A percentile compares a stretch with the other conserved stretches of the same genome.
Conservation (phyloP, 2,888 invertebrate genomes). For the Eupithecia inturbata region DNA sequence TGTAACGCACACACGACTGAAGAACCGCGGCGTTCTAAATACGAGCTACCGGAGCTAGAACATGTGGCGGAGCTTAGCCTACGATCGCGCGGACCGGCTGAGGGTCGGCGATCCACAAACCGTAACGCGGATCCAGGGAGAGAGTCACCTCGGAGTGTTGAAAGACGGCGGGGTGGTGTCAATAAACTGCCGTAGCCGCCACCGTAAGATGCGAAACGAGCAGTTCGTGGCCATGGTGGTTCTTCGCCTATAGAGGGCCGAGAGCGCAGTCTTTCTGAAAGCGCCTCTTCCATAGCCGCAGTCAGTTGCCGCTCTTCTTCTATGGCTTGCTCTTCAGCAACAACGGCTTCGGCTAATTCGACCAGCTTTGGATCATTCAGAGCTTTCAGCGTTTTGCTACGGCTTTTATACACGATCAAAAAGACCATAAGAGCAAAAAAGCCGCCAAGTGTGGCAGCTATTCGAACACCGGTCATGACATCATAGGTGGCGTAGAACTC, state of each 20-base stretch:
- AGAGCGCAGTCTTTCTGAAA: slow-evolving; percentile 77
- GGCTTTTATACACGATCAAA: slow-evolving; percentile 95
- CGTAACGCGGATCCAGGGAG: slow-evolving; percentile 84
- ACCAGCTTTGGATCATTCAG: slow-evolving; percentile 92
- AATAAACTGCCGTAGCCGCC: slow-evolving; percentile 89
- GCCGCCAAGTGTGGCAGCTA: slow-evolving; percentile 95
- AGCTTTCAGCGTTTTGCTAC: slow-evolving; percentile 89
- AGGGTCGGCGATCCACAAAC: slow-evolving; percentile 79
- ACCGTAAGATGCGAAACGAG: slow-evolving; percentile 79
- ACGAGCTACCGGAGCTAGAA: slow-evolving; percentile 93
- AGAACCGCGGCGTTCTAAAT: slow-evolving; percentile 91
- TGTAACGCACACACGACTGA: slow-evolving; percentile 90
- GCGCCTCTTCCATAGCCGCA: slow-evolving; percentile 88
- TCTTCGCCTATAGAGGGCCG: slow-evolving; percentile 88
- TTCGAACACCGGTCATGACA: slow-evolving; percentile 96
- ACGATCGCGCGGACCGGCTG: slow-evolving; percentile 80
- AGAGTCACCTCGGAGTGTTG: slow-evolving; percentile 84
- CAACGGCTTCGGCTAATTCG: slow-evolving; percentile 90
- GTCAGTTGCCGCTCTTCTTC: slow-evolving; percentile 90
- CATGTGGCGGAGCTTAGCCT: slow-evolving; percentile 92
- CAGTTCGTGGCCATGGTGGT: slow-evolving; percentile 79
- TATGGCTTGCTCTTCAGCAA: slow-evolving; percentile 86
- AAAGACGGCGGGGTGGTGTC: slow-evolving; percentile 87
- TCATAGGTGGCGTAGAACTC: slow-evolving; percentile 96
- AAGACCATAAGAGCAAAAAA: slow-evolving; percentile 96